Percentiles rank a stretch among this genome's conserved stretches.
Evolutionary conservation across 2,888 invertebrate genomes (phyloP).

Genomic region (Oxytorus armatus): DNA sequence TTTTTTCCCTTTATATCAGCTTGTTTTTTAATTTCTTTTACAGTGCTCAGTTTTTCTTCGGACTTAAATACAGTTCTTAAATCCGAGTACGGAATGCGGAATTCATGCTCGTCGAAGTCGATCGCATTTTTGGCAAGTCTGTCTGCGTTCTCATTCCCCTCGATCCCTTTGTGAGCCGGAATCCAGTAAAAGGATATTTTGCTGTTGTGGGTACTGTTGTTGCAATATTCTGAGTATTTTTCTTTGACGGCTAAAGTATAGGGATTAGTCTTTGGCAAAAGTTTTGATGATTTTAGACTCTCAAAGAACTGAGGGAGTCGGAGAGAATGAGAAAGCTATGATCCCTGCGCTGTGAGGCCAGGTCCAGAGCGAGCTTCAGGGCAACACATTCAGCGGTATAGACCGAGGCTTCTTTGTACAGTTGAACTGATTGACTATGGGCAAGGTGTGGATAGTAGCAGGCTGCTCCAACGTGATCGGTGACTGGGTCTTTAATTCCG

Average conservation of each 20-base stretch:
- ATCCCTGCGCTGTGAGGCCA: not conserved
- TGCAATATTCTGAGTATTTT: slow-evolving; percentile 30
- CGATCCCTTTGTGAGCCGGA: slow-evolving; percentile 49
- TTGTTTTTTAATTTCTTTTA: slow-evolving; percentile 7
- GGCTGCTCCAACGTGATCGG: slow-evolving; percentile 24
- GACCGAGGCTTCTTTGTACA: slow-evolving; percentile 23
- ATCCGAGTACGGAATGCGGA: slow-evolving; percentile 37
- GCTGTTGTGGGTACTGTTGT: too few relatives aligned
- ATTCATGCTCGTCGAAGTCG: not conserved
- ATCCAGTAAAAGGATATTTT: slow-evolving; percentile 44
- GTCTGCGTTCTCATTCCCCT: slow-evolving; percentile 50
- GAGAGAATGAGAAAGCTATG: slow-evolving; percentile 42
- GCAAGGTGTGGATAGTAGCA: slow-evolving; percentile 17
- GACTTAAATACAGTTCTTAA: slow-evolving; percentile 17
- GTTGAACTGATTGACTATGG: slow-evolving; percentile 13
- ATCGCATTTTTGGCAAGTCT: slow-evolving; percentile 38
- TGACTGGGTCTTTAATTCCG: slow-evolving; percentile 24
- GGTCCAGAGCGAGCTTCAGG: slow-evolving; percentile 27
- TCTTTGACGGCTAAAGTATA: slow-evolving; percentile 46
- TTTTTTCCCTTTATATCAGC: slow-evolving; percentile 20
- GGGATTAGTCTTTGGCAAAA: slow-evolving; percentile 34
- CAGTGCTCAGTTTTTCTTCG: slow-evolving; percentile 21
- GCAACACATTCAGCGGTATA: slow-evolving; percentile 42
- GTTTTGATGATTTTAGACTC: slow-evolving; percentile 15
- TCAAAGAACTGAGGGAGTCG: slow-evolving; percentile 53